Base-by-base conservation (phyloP, 2,888 invertebrate genomes). In the Leuctra nigra region DNA sequence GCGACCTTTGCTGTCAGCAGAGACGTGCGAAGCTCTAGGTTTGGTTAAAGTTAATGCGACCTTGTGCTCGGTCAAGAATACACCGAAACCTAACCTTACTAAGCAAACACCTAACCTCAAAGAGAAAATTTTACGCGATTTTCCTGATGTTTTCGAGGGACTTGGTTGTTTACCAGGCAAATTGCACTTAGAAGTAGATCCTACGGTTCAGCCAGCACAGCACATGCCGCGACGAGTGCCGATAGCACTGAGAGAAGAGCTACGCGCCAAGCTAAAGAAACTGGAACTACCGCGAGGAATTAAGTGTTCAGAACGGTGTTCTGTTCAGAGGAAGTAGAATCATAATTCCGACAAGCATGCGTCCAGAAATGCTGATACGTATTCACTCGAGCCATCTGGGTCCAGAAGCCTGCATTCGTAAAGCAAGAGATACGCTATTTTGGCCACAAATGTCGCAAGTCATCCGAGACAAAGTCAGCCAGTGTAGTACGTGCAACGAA, bases 61-160 rank as follows among this genome's bases (percentile, higher is more conserved):
- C 7, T 14, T 38, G 4, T 38, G 38, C 38, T 38, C 38, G 11
- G 9, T 38, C 7, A 38, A 38, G 38, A 14, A 38, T 7, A 6
- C 11, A 29, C 6, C 7, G n/a, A 14, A n/a, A 9, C 7, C 16
- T n/a, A 14, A 9, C 16, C n/a, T n/a, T n/a, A n/a, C n/a, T n/a
- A n/a, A n/a, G n/a, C n/a, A n/a, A n/a, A 4, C 38, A 38, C 16
- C 38, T 38, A 38, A 38, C 38, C 38, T 38, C 38, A 38, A n/a
- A 38, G 38, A 38, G 7, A 7, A 38, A 14, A 38, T 38, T 38
- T 14, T 38, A 14, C 38, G n/a, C 4, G 16, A 38, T 4, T n/a
- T 7, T 7, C 38, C 38, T 9, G 38, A 38, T 38, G 38, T 38
- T 9, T 38, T 38, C n/a, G 38, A 38, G 16, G 38, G 38, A 38